phyloP scores from a whole-genome alignment of 2,797 vertebrate species.

The Poecilia velifera region DNA sequence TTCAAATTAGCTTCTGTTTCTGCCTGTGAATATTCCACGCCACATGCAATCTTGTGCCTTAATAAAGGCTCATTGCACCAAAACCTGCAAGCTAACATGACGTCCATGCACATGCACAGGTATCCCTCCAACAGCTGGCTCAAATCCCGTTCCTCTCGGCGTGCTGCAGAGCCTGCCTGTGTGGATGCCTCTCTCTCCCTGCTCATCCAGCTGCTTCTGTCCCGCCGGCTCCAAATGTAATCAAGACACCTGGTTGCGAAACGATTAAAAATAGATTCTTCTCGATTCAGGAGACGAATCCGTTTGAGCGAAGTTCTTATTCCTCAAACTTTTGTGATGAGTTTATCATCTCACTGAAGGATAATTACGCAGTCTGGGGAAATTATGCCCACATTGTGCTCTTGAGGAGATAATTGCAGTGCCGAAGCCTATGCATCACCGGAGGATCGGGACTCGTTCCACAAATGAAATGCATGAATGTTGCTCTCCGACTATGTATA shows the following conservation, averaged over 20 bases:
- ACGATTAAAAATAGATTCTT: slow-evolving; percentile 30
- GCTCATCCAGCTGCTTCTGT: background rate
- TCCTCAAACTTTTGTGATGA: slow-evolving; percentile 70
- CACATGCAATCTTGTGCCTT: background rate
- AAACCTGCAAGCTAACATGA: background rate
- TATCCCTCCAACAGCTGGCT: background rate
- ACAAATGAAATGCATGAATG: slow-evolving; percentile 71
- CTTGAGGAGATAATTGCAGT: slow-evolving; percentile 76
- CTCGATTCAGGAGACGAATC: slow-evolving; percentile 14
- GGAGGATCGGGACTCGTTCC: slow-evolving; percentile 63
- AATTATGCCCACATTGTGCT: slow-evolving; percentile 79
- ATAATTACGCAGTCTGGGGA: slow-evolving; percentile 79
- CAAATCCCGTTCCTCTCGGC: background rate
- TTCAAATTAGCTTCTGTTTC: background rate
- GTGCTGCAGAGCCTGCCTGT: background rate
- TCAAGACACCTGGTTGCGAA: slow-evolving; percentile 19
- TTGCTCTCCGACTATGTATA: slow-evolving; percentile 60
- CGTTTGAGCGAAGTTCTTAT: slow-evolving; percentile 36
- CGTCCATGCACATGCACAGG: background rate
- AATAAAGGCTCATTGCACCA: background rate
- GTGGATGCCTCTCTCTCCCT: background rate
- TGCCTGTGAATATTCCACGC: background rate
- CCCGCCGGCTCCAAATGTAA: slow-evolving; percentile 13
- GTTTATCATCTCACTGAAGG: slow-evolving; percentile 67
- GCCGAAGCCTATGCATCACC: slow-evolving; percentile 61